Base-by-base conservation (phyloP, 2,797 vertebrate genomes). In the Notolabrus celidotus region DNA sequence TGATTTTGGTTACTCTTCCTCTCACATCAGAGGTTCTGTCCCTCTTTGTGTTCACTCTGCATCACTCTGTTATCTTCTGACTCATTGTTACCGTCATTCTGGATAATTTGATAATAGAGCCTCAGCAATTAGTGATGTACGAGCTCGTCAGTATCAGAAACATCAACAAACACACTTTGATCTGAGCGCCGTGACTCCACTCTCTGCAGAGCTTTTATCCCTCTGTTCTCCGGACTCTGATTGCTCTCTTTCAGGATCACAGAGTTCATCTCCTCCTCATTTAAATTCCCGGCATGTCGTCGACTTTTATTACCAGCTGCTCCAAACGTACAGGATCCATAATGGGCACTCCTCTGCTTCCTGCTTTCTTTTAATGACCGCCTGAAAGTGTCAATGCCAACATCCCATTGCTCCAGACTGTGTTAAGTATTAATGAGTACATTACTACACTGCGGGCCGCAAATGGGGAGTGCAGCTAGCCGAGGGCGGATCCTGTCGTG, bases 361-460 rank as follows among this genome's bases (percentile, higher is more conserved):
- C 58, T 52, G 60, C 42, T 36, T 47, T 52, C n/a, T n/a, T 81
- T 80, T 88, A 85, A 89, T 63, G 77, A 63, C 66, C 5, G 73
- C 82, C 80, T 56, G 19, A 70, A 51, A 86, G 79, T 77, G 1
- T 17, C 59, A 49, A 59, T 82, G 56, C n/a, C 27, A 0, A 16
- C 72, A 58, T 75, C 16, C 7, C 61, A 52, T 71, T 77, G 59
- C 81, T 85, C 63, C 11, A 58, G 68, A 65, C 46, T 69, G 10
- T 33, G 53, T 85, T 71, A 88, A 86, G 82, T 85, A 87, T 84
- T 88, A 85, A 90, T 84, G 85, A 86, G 80, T 50, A 74, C 84
- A 77, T 86, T 73, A 79, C 77, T 29, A 59, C 74, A 62, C 60
- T 29, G 68, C 59, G 60, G 58, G 69, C 57, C 77, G 77, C 76